Evolutionary conservation across 1,140 invertebrate genomes (phyloP).

Genomic region (Tribolium madens): DNA sequence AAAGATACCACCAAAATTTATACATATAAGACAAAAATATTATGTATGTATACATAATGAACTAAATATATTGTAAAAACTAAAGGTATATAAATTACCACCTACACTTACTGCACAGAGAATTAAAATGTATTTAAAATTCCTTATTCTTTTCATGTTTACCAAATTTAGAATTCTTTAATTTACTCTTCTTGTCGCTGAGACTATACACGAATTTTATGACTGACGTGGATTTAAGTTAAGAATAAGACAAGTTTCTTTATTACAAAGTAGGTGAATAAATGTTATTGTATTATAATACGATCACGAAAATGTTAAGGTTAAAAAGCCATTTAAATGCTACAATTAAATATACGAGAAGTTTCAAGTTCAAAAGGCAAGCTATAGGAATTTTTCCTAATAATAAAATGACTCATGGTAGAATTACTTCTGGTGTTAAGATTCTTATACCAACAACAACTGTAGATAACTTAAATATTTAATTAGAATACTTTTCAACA

Average conservation of each 20-base stretch:
- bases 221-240: too few species aligned
- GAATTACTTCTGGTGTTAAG: background rate
- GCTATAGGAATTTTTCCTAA: background rate
- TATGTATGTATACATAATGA: too few species aligned
- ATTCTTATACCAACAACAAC: background rate
- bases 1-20: too few species aligned
- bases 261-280: background rate
- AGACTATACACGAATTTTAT: too few species aligned
- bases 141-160: too few species aligned
- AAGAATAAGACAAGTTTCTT: background rate
- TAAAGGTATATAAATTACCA: too few species aligned
- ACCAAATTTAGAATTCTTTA: too few species aligned
- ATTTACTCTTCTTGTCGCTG: too few species aligned
- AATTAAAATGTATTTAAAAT: too few species aligned
- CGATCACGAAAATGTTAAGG: background rate
- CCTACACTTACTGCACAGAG: too few species aligned
- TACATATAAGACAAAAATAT: too few species aligned
- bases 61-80: too few species aligned
- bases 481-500: background rate
- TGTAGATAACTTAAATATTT: background rate
- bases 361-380: background rate
- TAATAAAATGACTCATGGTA: background rate
- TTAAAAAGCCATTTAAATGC: background rate
- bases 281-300: background rate
- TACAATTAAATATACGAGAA: background rate